Conservation (phyloP, 2,797 vertebrate genomes). For the Orientallactaga sibirica region DNA sequence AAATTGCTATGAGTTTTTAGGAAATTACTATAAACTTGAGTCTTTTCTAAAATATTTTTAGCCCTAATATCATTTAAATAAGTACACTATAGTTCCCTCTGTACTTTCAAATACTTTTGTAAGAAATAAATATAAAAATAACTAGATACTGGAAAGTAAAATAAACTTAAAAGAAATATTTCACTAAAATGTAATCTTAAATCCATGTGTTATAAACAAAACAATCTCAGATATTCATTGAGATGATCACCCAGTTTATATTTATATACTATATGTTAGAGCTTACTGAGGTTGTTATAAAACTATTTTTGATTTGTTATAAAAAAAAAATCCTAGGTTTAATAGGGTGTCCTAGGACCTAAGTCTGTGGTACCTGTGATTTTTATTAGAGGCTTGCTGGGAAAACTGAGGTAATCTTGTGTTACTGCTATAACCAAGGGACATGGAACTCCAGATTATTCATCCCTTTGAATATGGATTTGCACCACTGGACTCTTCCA, state of each 20-base stretch:
- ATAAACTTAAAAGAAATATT: slow-evolving; percentile 33
- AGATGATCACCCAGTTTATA: neutral
- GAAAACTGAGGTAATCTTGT: neutral
- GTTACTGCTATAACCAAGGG: neutral
- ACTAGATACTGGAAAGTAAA: neutral
- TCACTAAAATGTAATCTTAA: slow-evolving; percentile 31
- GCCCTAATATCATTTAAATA: slow-evolving; percentile 3
- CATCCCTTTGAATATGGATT: neutral
- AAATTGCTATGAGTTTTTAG: neutral
- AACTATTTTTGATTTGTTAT: slow-evolving; percentile 28
- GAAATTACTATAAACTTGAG: slow-evolving; percentile 34
- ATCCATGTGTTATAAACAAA: slow-evolving; percentile 45
- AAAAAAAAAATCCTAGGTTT: slow-evolving; percentile 38
- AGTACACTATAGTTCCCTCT: neutral
- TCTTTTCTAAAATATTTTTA: slow-evolving; percentile 10
- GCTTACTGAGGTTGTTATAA: neutral
- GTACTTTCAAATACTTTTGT: neutral
- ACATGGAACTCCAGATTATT: neutral
- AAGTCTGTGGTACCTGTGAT: neutral
- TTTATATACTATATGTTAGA: slow-evolving; percentile 16
- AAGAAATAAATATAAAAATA: slow-evolving; percentile 41
- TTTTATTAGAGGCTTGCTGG: neutral
- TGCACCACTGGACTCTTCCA: neutral
- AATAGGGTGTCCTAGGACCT: neutral
- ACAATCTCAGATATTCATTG: slow-evolving; percentile 32